Conservation (phyloP, 2,888 invertebrate species). For the Scaeva pyrastri region DNA sequence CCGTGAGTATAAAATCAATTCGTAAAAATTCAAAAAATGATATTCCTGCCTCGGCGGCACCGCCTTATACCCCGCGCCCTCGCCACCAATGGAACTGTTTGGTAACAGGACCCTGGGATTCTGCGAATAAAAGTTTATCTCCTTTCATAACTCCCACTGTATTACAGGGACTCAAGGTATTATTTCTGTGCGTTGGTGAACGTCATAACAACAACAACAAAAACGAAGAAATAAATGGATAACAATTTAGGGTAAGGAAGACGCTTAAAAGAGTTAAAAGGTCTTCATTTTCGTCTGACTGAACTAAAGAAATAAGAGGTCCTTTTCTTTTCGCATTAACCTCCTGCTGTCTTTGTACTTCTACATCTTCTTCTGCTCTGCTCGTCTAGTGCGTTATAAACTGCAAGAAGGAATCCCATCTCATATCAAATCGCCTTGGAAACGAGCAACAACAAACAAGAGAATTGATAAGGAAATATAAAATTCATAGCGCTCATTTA, state of each 20-base stretch:
- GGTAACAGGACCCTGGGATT: neutral
- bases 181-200: slow-evolving; percentile 10
- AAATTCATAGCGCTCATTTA: slow-evolving; percentile 69
- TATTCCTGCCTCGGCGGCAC: slow-evolving; percentile 11
- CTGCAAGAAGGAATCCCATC: slow-evolving; percentile 22
- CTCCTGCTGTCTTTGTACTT: neutral
- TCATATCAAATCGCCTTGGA: slow-evolving; percentile 37
- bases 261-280: slow-evolving; percentile 66
- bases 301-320: slow-evolving; percentile 44
- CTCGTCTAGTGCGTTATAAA: neutral
- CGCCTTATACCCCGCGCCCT: neutral
- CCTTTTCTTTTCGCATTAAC: slow-evolving; percentile 21
- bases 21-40: slow-evolving; percentile 54
- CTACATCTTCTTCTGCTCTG: neutral
- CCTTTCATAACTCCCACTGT: slow-evolving; percentile 1
- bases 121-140: slow-evolving; percentile 55
- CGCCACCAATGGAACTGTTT: no score
- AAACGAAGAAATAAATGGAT: slow-evolving; percentile 32
- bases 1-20: slow-evolving; percentile 56
- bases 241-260: slow-evolving; percentile 58
- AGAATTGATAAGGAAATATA: slow-evolving; percentile 73
- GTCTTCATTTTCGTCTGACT: slow-evolving; percentile 50
- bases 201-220: no score
- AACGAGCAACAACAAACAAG: slow-evolving; percentile 54
- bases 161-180: neutral